phyloP scores from a whole-genome alignment of 2,888 invertebrate genomes.

The Cantharis lateralis region DNA sequence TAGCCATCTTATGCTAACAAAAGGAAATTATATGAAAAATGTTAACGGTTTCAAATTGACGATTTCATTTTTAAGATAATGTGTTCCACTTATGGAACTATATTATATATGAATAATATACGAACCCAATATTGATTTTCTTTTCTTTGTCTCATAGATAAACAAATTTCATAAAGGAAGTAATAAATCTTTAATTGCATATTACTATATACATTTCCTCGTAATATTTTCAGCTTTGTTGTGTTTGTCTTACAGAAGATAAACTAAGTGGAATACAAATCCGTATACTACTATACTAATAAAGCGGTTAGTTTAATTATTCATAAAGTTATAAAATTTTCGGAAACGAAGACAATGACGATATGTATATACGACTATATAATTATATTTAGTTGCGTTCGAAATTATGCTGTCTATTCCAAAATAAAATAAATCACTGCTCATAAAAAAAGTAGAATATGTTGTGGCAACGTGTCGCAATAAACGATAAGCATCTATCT shows the following conservation, averaged over 20 bases:
- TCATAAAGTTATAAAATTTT: neutral
- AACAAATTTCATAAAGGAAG: neutral
- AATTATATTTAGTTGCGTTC: neutral
- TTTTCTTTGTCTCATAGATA: neutral
- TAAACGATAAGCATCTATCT: neutral
- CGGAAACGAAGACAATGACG: neutral
- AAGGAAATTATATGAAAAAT: conserved; percentile 7
- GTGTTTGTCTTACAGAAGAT: neutral
- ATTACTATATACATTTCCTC: neutral
- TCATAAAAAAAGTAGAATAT: neutral
- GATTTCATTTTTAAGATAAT: neutral
- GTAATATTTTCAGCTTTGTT: neutral
- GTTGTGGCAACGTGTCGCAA: neutral
- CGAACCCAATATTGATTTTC: neutral
- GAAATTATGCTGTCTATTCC: neutral
- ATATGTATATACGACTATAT: neutral
- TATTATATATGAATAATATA: too few species aligned
- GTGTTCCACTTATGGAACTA: neutral
- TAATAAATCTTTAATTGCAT: neutral
- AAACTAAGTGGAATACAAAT: neutral
- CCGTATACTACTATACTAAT: neutral
- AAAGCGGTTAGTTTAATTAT: neutral
- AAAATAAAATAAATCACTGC: neutral
- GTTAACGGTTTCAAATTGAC: neutral
- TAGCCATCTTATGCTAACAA: conserved; percentile 6